These are phyloP conservation scores for Xestia sexstrigata DNA, from an alignment of 2,888 invertebrate species.

Conservation along the genomic window DNA sequence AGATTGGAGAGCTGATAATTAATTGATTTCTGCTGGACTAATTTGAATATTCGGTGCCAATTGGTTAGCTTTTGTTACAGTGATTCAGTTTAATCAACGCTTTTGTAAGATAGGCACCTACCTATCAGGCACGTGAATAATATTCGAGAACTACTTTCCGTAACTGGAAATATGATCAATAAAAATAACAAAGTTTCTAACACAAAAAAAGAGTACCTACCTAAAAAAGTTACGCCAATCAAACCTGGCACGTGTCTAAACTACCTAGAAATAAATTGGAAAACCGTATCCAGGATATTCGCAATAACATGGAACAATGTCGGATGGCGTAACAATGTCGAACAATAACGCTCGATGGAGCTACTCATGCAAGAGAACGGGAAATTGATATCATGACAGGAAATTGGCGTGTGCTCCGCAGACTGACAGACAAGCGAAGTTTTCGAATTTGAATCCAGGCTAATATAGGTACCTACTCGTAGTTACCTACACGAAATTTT, in stretches of 20 bases:
- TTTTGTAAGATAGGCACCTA: neutral
- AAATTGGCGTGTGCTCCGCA: slow-evolving; percentile 59
- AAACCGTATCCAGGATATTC: slow-evolving; percentile 14
- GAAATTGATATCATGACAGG: slow-evolving; percentile 65
- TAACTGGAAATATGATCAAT: slow-evolving; percentile 8
- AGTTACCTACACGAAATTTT: slow-evolving; percentile 11
- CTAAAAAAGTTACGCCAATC: slow-evolving; percentile 1
- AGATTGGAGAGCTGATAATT: slow-evolving; percentile 15
- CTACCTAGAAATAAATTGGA: slow-evolving; percentile 17
- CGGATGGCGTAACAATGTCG: slow-evolving; percentile 13
- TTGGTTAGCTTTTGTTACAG: slow-evolving; percentile 12
- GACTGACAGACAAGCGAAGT: slow-evolving; percentile 35
- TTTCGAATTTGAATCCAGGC: slow-evolving; percentile 32
- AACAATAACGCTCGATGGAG: slow-evolving; percentile 34
- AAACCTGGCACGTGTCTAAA: slow-evolving; percentile 1
- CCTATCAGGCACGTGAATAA: neutral
- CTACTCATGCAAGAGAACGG: slow-evolving; percentile 32
- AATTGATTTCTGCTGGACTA: slow-evolving; percentile 31
- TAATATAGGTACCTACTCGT: neutral
- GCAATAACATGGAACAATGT: slow-evolving; percentile 17
- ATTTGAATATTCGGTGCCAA: slow-evolving; percentile 28
- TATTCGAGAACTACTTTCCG: neutral
- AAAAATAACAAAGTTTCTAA: neutral
- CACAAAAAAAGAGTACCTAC: neutral
- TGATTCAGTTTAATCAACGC: slow-evolving; percentile 15